phyloP scores from a whole-genome alignment of 2,113 vertebrate species.

The Scatophagus argus region DNA sequence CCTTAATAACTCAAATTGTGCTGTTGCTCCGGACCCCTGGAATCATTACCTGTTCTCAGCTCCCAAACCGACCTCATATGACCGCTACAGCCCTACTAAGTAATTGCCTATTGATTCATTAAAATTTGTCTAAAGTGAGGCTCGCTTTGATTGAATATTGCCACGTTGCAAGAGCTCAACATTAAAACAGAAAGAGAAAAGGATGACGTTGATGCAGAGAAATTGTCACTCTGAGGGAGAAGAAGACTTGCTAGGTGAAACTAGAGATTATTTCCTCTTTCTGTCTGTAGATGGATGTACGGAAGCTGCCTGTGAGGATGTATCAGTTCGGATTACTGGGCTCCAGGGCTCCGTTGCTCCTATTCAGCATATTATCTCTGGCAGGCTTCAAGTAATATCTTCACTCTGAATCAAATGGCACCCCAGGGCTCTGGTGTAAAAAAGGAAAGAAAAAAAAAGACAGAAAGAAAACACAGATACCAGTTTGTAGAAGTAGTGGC shows the following conservation, averaged over 20 bases:
- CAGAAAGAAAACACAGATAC: slow-evolving; percentile 1
- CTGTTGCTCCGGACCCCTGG: slow-evolving; percentile 27
- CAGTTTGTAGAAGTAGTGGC: not conserved
- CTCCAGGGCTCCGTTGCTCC: slow-evolving; percentile 28
- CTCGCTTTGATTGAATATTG: slow-evolving; percentile 1
- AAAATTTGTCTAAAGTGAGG: slow-evolving; percentile 21
- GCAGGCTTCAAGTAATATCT: slow-evolving; percentile 55
- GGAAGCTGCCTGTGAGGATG: slow-evolving; percentile 40
- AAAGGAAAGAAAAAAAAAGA: slow-evolving; percentile 12
- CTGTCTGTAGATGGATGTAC: slow-evolving; percentile 39
- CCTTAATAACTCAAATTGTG: slow-evolving; percentile 35
- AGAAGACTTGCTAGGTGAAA: slow-evolving; percentile 11
- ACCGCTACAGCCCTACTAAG: slow-evolving; percentile 31
- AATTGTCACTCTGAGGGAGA: slow-evolving; percentile 19
- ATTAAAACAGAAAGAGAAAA: slow-evolving; percentile 4
- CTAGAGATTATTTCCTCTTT: slow-evolving; percentile 33
- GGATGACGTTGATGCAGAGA: not conserved
- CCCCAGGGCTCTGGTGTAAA: slow-evolving; percentile 8
- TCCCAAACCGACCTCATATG: slow-evolving; percentile 21
- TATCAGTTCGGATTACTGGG: slow-evolving; percentile 57
- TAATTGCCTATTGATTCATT: slow-evolving; percentile 69
- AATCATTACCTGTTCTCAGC: slow-evolving; percentile 44
- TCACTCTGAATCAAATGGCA: slow-evolving; percentile 43
- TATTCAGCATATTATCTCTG: slow-evolving; percentile 59
- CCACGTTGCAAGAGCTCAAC: slow-evolving; percentile 9